Evolutionary conservation across 2,113 vertebrate species (phyloP), one percentile per base, ranked within the genome.

Genomic region (Noturus placidus): DNA sequence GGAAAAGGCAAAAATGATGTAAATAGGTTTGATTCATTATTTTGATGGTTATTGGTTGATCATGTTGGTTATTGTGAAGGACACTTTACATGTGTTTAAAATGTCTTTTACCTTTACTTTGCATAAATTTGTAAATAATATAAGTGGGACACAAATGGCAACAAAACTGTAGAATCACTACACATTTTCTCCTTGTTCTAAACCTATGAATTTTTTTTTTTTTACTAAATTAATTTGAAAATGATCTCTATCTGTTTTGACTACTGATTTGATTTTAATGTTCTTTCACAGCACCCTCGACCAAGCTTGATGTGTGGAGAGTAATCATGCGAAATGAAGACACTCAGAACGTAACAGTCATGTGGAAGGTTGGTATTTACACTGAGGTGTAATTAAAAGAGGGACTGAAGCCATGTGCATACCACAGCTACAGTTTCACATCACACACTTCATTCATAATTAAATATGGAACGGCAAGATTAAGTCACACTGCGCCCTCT

Each of bases 341-440:
- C 25, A 30, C 38, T 54, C 84, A 33, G 87, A 80, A 20, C 15
- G 90, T 95, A 77, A 94, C 89, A 0, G 91, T 95, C 82, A 84
- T 96, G 20, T 96, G 95, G 95, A 94, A 96, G 94, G 95, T 96
- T 57, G 11, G 61, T 88, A 30, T 38, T 84, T 80, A 50, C 82
- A 52, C 27, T 63, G 30, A 82, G n/a, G 33, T 50, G 11, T 63
- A 67, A 38, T 33, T 65, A 50, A 27, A 42, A 42, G 20, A 78
- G 19, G 19, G 19, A 33, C 52, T 61, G 52, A 82, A 87, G 83
- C 65, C 56, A 33, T 46, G 10, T 50, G 30, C n/a, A 22, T 50
- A 63, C 79, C 33, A 69, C 77, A 70, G 13, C 50, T 81, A 57
- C 63, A 85, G 17, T 83, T 52, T 76, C 46, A 86, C 69, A 52